Base-by-base conservation (phyloP, 2,113 vertebrate species). In the Notarius quadriscutis region DNA sequence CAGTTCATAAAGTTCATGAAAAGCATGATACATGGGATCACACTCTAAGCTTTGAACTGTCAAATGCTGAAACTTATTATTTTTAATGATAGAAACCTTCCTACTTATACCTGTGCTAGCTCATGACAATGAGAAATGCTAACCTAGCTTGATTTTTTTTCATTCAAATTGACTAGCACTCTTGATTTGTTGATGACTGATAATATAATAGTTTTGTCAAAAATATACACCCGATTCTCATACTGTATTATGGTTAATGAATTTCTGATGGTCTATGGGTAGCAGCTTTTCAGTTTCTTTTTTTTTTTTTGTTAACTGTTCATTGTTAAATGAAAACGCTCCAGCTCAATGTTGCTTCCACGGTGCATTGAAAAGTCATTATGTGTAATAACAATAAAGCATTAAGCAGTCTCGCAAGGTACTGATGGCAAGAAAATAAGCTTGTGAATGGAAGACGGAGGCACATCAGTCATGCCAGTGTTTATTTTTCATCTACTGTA, bases 401-500 rank as follows among this genome's bases (percentile, higher is more conserved):
- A 30, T 8, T 53, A 86, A 67, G 48, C 58, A 50, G 53, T 30
- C 25, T 63, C 7, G 1, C 84, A 67, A 22, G 62, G 60, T 51
- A 51, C 25, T 63, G 65, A 78, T 65, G 74, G 6, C 58, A 25
- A 30, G 74, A 65, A 78, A 63, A 65, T 22, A 58, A 41, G 53
- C 69, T 51, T 5, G 51, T 17, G 22, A 74, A 85, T 57, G 55
- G 48, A 74, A 60, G 71, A 62, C 7, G 71, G 5, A 22, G 11
- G 22, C 18, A 60, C 69, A 75, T 85, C 25, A 71, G 67, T 55
- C 82, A 84, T 51, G 82, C n/a, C 82, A 83, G 57, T 27, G 34
- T 84, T 84, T 27, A 84, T 72, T 84, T 84, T 34, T 30, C 41
- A 77, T 74, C 55, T 77, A 27, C 22, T 74, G 72, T 41, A 63